Evolutionary conservation across 2,888 invertebrate species (phyloP), one percentile per base, ranked within the genome.

Genomic region (Mylabris sibirica): DNA sequence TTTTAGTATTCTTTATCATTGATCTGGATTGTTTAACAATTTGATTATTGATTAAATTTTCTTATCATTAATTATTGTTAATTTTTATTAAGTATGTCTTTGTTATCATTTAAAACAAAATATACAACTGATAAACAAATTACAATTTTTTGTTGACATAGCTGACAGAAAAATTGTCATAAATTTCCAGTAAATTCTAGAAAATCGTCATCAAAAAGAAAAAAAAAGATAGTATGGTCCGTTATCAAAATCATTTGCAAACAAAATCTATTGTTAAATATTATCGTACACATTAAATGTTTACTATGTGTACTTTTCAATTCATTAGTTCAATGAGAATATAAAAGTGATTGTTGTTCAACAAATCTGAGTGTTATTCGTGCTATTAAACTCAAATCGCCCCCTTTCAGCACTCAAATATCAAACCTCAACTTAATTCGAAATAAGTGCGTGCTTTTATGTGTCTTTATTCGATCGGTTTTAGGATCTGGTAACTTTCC

Each of bases 401-500:
- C n/a, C n/a, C 44, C 44, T 12, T 44, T 44, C 26, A 30, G 6
- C 26, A 30, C 26, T 5, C 1, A 30, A 30, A 0, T 30, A 30
- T 30, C 8, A 30, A n/a, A 4, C 30, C 30, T 30, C 4, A 30
- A 30, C 30, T 30, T 30, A 30, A 30, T 30, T 8, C 30, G 5
- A 4, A 8, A 30, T 30, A 30, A 30, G 30, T 30, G 30, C 30
- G 30, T 30, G 8, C 8, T 4, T 30, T 4, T 30, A 6, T 30
- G 30, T 2, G 30, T 30, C 1, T 44, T 1, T 17, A 61, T 67
- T 67, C 64, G 64, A 64, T 63, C 41, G 24, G 64, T 57, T 62
- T 30, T 26, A 34, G n/a, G 44, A n/a, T 44, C n/a, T 60, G 59
- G 68, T 61, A 68, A 65, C 41, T 61, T 68, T 68, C 68, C 68